Evolutionary conservation across 2,113 vertebrate species (phyloP).

Genomic region (Maccullochella peelii): DNA sequence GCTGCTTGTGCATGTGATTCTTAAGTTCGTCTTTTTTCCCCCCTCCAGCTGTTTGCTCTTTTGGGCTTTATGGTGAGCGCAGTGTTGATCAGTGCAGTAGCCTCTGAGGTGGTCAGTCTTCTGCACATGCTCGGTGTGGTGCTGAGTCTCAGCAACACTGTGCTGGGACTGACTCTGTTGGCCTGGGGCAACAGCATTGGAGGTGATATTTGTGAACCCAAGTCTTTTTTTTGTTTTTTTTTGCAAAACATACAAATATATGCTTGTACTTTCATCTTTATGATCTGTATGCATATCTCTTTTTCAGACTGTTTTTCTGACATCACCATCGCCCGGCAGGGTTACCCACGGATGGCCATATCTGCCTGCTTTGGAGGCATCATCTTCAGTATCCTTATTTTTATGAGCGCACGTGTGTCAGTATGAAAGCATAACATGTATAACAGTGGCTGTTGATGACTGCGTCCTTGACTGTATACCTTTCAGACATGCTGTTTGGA

Average conservation of each 20-base stretch:
- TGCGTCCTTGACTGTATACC: conserved; percentile 73
- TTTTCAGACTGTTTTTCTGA: conserved; percentile 92
- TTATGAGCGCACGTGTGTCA: background rate
- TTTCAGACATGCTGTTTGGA: conserved; percentile 92
- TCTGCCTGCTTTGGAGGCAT: conserved; percentile 97
- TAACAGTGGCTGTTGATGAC: background rate
- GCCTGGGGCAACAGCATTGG: conserved; percentile 98
- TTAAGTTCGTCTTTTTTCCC: background rate
- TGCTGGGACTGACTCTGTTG: conserved; percentile 94
- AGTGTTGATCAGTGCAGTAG: conserved; percentile 90
- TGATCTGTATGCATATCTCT: background rate
- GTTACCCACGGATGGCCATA: conserved; percentile 97
- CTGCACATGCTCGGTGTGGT: conserved; percentile 91
- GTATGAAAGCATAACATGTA: background rate
- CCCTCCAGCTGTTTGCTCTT: conserved; percentile 89
- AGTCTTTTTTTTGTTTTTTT: background rate
- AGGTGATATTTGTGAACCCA: conserved; percentile 40
- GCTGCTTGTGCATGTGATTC: background rate
- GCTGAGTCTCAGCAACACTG: conserved; percentile 94
- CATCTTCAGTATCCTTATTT: conserved; percentile 97
- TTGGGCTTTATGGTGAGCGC: conserved; percentile 95
- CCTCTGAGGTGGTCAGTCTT: conserved; percentile 94
- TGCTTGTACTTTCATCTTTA: background rate
- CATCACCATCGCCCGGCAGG: conserved; percentile 94
- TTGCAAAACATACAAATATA: background rate